Base-by-base conservation (phyloP, 2,113 vertebrate species). In the Sinocyclocheilus grahami region DNA sequence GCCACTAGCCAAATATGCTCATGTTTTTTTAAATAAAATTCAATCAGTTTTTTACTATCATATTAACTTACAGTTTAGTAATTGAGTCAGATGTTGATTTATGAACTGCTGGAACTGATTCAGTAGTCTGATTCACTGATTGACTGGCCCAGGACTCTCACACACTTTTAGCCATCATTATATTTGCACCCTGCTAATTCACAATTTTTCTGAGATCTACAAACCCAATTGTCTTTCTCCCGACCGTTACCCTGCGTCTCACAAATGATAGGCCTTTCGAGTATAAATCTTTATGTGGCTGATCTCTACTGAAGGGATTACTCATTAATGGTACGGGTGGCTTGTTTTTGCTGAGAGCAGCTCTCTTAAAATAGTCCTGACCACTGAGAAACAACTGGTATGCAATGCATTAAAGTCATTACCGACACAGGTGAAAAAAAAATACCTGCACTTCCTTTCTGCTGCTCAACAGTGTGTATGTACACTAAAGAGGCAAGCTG, bases 341-440 rank as follows among this genome's bases (percentile, higher is more conserved):
- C 55, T 67, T 77, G 83, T 20, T 86, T 86, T 53, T 80, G 85
- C 77, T 86, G 63, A 86, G 76, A 77, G 27, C n/a, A 86, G 85
- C 46, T 10, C 46, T 72, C 65, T 69, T 71, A 42, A 80, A 86
- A 86, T 86, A 80, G 30, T 58, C 33, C 51, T 79, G 46, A 86
- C 67, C 39, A 20, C 46, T 20, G 46, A 79, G 33, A 86, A 77
- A 85, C 48, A 72, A 85, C 58, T 71, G 63, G 33, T 74, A 48
- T 37, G 20, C 37, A 33, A 58, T 30, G 20, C 18, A 10, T 46
- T 76, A 33, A 63, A 76, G 55, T 33, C 67, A 74, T 81, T 86
- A 51, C 55, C 1, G 24, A 42, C 33, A 27, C 77, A 72, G 77
- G 22, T 14, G 51, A n/a, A n/a, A n/a, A n/a, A n/a, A 53, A 12